phyloP scores from a whole-genome alignment of 2,888 invertebrate species.

The Diabrotica balteata region DNA sequence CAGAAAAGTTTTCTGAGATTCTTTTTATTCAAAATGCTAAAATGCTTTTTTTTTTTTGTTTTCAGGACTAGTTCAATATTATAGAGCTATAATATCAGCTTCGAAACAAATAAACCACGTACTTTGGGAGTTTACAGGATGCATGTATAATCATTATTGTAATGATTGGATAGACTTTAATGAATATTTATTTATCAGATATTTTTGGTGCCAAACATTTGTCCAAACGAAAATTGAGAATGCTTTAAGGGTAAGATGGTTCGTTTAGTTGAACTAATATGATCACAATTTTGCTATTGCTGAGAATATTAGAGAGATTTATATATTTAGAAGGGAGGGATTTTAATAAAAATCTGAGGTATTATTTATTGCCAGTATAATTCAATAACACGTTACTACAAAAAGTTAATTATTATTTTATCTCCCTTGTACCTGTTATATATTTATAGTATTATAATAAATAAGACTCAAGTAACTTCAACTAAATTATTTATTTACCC shows the following conservation, averaged over 20 bases:
- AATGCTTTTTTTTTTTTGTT: constrained; percentile 9
- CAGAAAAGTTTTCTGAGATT: background rate
- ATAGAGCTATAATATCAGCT: constrained; percentile 68
- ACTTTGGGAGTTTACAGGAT: constrained; percentile 67
- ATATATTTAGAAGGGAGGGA: no score
- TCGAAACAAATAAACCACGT: constrained; percentile 66
- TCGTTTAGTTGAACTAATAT: background rate
- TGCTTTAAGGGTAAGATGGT: constrained; percentile 47
- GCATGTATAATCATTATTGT: constrained; percentile 68
- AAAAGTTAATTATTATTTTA: no score
- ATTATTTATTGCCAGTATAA: no score
- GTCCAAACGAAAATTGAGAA: constrained; percentile 50
- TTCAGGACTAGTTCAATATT: constrained; percentile 68
- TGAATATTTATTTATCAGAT: constrained; percentile 68
- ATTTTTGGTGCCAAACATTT: constrained; percentile 52
- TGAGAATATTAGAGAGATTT: no score
- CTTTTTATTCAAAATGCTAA: background rate
- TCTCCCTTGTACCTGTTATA: no score
- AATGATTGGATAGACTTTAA: constrained; percentile 73
- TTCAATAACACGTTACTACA: no score
- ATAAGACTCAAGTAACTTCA: no score
- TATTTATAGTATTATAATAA: no score
- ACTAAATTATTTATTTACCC: no score
- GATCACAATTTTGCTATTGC: no score
- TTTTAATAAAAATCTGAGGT: no score